These are phyloP conservation scores for Penaeus chinensis DNA, from an alignment of 1,140 invertebrate species.

Conservation along the genomic window DNA sequence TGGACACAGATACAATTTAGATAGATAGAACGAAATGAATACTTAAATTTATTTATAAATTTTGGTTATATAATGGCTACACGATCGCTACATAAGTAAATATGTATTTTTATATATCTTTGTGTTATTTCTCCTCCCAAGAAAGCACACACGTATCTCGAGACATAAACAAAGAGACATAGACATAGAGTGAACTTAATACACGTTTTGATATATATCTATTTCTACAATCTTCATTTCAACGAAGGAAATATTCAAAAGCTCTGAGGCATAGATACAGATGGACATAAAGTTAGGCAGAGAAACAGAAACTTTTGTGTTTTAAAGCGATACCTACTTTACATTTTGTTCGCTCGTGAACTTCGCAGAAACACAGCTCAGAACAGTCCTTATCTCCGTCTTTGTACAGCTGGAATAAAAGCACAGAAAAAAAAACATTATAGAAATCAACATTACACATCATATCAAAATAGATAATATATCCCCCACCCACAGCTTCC, in stretches of 20 bases:
- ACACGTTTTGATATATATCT: constrained; percentile 14
- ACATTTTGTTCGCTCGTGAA: constrained; percentile 80
- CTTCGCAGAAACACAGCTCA: constrained; percentile 82
- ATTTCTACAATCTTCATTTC: background rate
- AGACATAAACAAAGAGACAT: too few relatives aligned
- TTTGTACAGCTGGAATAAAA: constrained; percentile 56
- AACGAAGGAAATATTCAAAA: too few relatives aligned
- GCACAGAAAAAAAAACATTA: background rate
- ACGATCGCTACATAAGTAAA: too few relatives aligned
- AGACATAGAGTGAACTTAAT: background rate
- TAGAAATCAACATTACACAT: background rate
- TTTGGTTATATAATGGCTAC: too few relatives aligned
- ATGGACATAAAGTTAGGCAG: background rate
- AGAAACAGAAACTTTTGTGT: background rate
- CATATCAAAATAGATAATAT: background rate
- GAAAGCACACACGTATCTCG: too few relatives aligned
- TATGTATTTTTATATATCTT: too few relatives aligned
- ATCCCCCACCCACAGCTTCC: too few relatives aligned
- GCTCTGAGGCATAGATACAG: too few relatives aligned
- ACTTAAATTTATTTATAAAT: too few relatives aligned
- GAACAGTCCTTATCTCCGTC: constrained; percentile 85
- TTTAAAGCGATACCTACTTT: constrained; percentile 68
- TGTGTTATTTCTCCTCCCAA: too few relatives aligned
- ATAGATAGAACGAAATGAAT: too few relatives aligned
- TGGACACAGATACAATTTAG: too few relatives aligned